Evolutionary conservation across 2,797 vertebrate species (phyloP).

Genomic region (Melanotaenia boesemani): DNA sequence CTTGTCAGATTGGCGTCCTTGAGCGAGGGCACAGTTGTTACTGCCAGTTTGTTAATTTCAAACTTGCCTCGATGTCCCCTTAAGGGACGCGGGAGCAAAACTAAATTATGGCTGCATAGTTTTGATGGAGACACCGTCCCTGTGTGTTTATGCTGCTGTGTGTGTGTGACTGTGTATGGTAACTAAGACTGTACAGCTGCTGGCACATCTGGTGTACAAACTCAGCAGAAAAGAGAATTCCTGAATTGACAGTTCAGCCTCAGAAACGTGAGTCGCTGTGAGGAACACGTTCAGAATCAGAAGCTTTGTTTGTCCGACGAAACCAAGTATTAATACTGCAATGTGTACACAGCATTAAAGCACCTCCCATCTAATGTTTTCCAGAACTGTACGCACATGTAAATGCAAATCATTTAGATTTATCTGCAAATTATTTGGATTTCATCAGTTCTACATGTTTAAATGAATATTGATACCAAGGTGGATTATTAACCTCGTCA

Average conservation of each 20-base stretch:
- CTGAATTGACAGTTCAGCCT: conserved; percentile 19
- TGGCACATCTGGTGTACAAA: conserved; percentile 46
- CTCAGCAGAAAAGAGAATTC: conserved; percentile 49
- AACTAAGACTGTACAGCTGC: conserved; percentile 38
- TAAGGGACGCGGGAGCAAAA: conserved; percentile 69
- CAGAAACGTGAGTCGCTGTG: not conserved
- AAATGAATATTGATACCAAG: conserved; percentile 16
- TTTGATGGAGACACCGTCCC: conserved; percentile 60
- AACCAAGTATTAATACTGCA: not conserved
- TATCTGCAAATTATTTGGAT: not conserved
- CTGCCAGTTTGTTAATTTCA: conserved; percentile 79
- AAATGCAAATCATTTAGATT: conserved; percentile 2
- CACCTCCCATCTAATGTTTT: not conserved
- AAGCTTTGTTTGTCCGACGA: conserved; percentile 12
- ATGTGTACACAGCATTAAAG: not conserved
- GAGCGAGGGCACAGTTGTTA: conserved; percentile 71
- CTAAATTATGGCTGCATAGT: conserved; percentile 70
- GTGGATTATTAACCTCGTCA: not conserved
- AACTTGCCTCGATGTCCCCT: conserved; percentile 75
- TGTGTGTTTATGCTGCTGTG: conserved; percentile 38
- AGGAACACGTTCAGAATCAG: not conserved
- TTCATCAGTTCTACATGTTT: conserved; percentile 4
- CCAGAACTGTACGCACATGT: not conserved
- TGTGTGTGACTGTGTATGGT: conserved; percentile 35
- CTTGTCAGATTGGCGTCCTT: conserved; percentile 80